phyloP scores from a whole-genome alignment of 2,113 vertebrate genomes.

The Trinectes maculatus region DNA sequence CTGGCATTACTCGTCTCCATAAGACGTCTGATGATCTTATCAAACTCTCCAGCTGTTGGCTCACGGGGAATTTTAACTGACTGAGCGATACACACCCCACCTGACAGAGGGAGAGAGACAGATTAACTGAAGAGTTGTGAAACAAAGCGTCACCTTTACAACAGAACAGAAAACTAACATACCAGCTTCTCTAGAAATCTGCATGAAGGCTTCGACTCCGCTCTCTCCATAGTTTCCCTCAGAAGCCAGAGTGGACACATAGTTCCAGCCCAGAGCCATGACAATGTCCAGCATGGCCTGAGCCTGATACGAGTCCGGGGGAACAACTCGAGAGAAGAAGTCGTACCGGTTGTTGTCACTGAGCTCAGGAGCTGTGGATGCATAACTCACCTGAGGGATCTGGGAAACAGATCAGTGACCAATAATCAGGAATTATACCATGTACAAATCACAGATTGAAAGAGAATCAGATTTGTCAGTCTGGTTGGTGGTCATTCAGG shows the following conservation, averaged over 20 bases:
- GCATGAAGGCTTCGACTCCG: constrained; percentile 90
- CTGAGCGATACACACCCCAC: constrained; percentile 96
- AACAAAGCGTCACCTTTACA: no score
- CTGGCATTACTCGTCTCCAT: constrained; percentile 96
- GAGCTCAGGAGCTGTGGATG: constrained; percentile 91
- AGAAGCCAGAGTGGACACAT: constrained; percentile 90
- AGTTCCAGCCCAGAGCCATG: constrained; percentile 90
- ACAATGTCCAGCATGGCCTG: constrained; percentile 95
- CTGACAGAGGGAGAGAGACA: constrained; percentile 64
- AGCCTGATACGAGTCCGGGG: constrained; percentile 92
- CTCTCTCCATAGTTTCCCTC: constrained; percentile 94
- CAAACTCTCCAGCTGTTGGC: constrained; percentile 91
- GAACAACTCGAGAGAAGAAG: constrained; percentile 92
- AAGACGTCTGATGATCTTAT: constrained; percentile 94
- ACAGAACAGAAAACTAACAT: no score
- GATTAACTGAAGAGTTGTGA: no score
- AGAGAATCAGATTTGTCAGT: no score
- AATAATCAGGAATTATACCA: not conserved
- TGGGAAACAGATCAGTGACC: constrained; percentile 38
- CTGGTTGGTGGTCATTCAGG: not conserved
- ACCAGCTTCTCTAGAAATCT: constrained; percentile 92
- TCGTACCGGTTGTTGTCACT: constrained; percentile 91
- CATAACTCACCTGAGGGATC: constrained; percentile 93
- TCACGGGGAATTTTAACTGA: constrained; percentile 97
- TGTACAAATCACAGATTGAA: no score